Evolutionary conservation across 2,113 vertebrate genomes (phyloP).

Genomic region (Tympanuchus pallidicinctus): DNA sequence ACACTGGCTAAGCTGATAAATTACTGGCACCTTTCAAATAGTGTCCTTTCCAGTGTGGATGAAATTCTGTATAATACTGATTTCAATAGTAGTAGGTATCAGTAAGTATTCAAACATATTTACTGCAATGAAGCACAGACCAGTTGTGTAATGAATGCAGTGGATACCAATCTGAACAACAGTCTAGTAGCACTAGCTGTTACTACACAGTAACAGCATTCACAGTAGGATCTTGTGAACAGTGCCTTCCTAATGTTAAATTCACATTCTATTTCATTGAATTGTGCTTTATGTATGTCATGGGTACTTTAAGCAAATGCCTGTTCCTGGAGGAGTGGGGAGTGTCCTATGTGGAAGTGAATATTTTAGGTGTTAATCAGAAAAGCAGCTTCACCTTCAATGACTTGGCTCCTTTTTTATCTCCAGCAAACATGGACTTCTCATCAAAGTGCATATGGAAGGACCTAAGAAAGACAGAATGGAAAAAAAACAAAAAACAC

Average conservation of each 20-base stretch:
- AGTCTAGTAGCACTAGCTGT: background rate
- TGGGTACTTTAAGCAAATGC: background rate
- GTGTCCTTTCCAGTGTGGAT: background rate
- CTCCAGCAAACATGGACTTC: slow-evolving; percentile 97
- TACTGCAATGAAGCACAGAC: background rate
- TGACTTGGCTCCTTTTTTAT: slow-evolving; percentile 90
- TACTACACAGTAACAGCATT: background rate
- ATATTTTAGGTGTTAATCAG: background rate
- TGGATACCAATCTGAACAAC: background rate
- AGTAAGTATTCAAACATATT: background rate
- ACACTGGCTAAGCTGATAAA: background rate
- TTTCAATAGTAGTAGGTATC: too few relatives aligned
- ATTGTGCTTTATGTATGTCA: background rate
- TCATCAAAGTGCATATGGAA: slow-evolving; percentile 99
- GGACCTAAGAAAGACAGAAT: slow-evolving; percentile 76
- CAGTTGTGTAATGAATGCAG: background rate
- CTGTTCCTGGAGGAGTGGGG: too few relatives aligned
- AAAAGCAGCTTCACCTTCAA: slow-evolving; percentile 85
- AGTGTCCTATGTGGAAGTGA: background rate
- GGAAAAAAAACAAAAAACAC: background rate
- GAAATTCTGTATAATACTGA: background rate
- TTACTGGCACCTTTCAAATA: background rate
- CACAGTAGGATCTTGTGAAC: background rate
- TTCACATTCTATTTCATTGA: background rate
- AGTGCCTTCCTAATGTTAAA: background rate